Conservation (phyloP, 2,797 vertebrate species). For the Fundulus diaphanus region DNA sequence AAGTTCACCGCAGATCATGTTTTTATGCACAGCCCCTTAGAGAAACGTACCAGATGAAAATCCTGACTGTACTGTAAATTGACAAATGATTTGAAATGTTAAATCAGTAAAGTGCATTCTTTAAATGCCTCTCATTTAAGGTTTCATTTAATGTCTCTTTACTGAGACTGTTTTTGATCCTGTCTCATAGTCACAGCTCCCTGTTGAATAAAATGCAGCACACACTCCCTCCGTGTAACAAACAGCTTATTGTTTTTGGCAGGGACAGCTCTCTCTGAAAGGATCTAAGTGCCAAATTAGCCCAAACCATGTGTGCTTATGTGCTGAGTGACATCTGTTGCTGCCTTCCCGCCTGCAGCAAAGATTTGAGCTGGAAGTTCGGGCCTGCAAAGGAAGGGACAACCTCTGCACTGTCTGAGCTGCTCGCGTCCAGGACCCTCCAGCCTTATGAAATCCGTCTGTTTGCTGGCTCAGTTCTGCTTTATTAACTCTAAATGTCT, state of each 20-base stretch:
- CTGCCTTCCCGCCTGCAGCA: conserved; percentile 30
- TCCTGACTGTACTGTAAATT: background rate
- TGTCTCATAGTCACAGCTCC: background rate
- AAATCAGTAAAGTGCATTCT: conserved; percentile 12
- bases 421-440: conserved; percentile 14
- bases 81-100: conserved; percentile 4
- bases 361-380: conserved; percentile 42
- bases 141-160: background rate
- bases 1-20: conserved; percentile 25
- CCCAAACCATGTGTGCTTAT: conserved; percentile 46
- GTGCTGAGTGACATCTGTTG: conserved; percentile 57
- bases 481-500: conserved; percentile 62
- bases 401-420: conserved; percentile 14
- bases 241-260: conserved; percentile 58
- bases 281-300: conserved; percentile 48
- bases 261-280: conserved; percentile 28
- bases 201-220: conserved; percentile 22
- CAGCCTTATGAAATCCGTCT: conserved; percentile 54
- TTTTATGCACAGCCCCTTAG: conserved; percentile 31
- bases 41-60: conserved; percentile 10
- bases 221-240: conserved; percentile 33
- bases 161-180: conserved; percentile 7
- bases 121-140: conserved; percentile 1
- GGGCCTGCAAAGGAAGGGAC: conserved; percentile 29
- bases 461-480: conserved; percentile 60